These are phyloP conservation scores for Nerophis lumbriciformis DNA, from an alignment of 2,113 vertebrate species.

Conservation along the genomic window DNA sequence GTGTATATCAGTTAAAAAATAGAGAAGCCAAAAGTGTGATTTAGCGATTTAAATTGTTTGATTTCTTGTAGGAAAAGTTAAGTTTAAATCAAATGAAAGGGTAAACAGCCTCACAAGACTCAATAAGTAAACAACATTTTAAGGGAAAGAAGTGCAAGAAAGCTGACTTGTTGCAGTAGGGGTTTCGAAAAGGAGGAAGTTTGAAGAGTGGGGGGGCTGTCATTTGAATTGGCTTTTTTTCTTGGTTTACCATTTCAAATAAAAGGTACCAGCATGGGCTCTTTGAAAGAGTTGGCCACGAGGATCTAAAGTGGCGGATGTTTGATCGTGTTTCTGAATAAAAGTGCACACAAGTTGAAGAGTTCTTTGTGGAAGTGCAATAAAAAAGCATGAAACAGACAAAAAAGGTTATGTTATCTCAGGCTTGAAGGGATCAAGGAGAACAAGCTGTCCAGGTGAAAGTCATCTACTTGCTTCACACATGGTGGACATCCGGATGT, in stretches of 20 bases:
- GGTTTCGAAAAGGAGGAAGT: neutral
- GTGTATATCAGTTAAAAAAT: too few species aligned
- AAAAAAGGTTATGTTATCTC: conserved; percentile 38
- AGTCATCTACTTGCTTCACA: conserved; percentile 46
- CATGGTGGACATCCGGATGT: conserved; percentile 25
- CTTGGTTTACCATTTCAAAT: conserved; percentile 46
- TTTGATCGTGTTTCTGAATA: conserved; percentile 34
- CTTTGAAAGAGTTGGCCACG: conserved; percentile 29
- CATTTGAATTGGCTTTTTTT: conserved; percentile 5
- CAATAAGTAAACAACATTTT: neutral
- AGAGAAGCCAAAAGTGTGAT: too few species aligned
- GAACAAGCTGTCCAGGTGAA: conserved; percentile 50
- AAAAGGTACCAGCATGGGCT: conserved; percentile 28
- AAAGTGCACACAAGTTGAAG: conserved; percentile 13
- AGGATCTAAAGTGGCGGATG: conserved; percentile 27
- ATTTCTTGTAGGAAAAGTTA: too few species aligned
- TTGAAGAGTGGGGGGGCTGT: conserved; percentile 1
- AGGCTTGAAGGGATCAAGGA: conserved; percentile 37
- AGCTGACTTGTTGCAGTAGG: neutral
- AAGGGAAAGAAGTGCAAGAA: neutral
- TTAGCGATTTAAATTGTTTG: too few species aligned
- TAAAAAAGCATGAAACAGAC: conserved; percentile 15
- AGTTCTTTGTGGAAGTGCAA: conserved; percentile 20
- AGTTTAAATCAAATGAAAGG: too few species aligned
- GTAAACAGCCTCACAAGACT: too few species aligned